Evolutionary conservation across 30 jellyfish, hydroid and myxozoan species (phyloP).

Genomic region (Hydractinia echinata): DNA sequence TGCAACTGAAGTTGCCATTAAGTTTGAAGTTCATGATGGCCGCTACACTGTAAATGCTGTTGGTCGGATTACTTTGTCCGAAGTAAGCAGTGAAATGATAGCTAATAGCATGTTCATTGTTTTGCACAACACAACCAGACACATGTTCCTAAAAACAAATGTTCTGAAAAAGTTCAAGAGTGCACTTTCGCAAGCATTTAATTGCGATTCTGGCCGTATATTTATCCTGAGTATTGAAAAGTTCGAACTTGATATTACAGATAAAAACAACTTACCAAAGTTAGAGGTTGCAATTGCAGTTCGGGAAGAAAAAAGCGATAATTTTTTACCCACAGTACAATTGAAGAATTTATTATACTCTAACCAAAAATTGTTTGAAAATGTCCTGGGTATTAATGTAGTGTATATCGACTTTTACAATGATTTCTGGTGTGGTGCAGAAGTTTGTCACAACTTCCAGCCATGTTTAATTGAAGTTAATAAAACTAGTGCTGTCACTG

Average conservation of each 20-base stretch:
- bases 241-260: background rate
- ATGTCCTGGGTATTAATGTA: slow-evolving; percentile 38
- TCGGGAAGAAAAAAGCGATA: slow-evolving; percentile 49
- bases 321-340: slow-evolving; percentile 47
- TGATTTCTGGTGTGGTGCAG: slow-evolving; percentile 77
- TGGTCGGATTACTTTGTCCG: slow-evolving; percentile 69
- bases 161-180: slow-evolving; percentile 47
- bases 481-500: slow-evolving; percentile 38
- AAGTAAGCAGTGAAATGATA: slow-evolving; percentile 59
- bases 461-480: slow-evolving; percentile 51
- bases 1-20: slow-evolving; percentile 60
- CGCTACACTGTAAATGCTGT: slow-evolving; percentile 32
- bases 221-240: slow-evolving; percentile 70
- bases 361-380: slow-evolving; percentile 37
- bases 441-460: slow-evolving; percentile 49
- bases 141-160: slow-evolving; percentile 49
- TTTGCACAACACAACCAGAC: slow-evolving; percentile 57
- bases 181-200: slow-evolving; percentile 78
- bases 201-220: slow-evolving; percentile 67
- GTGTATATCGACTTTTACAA: slow-evolving; percentile 73
- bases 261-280: slow-evolving; percentile 18
- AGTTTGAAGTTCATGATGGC: slow-evolving; percentile 76
- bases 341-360: slow-evolving; percentile 71
- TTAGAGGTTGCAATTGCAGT: slow-evolving; percentile 89
- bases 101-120: slow-evolving; percentile 54